These are phyloP conservation scores for Drosophila siamana DNA, from an alignment of 2,888 invertebrate genomes.

Conservation along the genomic window DNA sequence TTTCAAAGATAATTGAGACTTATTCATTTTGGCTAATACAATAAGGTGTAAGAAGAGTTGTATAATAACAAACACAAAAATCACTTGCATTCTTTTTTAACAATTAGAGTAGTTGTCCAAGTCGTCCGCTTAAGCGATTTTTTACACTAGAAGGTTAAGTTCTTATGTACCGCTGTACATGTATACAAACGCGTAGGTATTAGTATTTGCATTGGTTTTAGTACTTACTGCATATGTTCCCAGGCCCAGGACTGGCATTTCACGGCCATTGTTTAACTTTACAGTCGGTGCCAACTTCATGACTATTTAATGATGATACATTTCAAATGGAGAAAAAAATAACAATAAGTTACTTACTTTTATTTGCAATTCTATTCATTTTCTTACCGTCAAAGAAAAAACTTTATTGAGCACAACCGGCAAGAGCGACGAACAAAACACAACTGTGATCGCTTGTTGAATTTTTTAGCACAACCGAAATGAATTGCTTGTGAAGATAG, in stretches of 20 bases:
- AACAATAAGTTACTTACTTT: slow-evolving; percentile 11
- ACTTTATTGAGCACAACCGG: slow-evolving; percentile 6
- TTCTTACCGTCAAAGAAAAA: slow-evolving; percentile 6
- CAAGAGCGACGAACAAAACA: background rate
- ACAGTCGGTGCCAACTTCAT: slow-evolving; percentile 83
- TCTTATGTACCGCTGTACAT: no score
- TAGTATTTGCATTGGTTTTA: background rate
- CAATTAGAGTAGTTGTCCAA: background rate
- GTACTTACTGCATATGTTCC: slow-evolving; percentile 88
- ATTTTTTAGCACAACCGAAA: background rate
- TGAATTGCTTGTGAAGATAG: background rate
- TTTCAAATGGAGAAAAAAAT: background rate
- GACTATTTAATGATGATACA: slow-evolving; percentile 4
- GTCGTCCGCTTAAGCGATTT: no score
- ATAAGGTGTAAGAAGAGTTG: no score
- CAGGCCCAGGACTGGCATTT: slow-evolving; percentile 88
- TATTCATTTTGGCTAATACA: no score
- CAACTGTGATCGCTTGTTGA: slow-evolving; percentile 5
- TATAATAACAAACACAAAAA: no score
- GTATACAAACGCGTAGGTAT: background rate
- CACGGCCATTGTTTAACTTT: slow-evolving; percentile 87
- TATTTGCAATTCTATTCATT: slow-evolving; percentile 10
- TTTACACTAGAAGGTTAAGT: background rate
- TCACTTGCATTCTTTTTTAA: background rate
- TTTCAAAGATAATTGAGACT: no score